Evolutionary conservation across 2,113 vertebrate genomes (phyloP).

Genomic region (Callithrix jacchus): DNA sequence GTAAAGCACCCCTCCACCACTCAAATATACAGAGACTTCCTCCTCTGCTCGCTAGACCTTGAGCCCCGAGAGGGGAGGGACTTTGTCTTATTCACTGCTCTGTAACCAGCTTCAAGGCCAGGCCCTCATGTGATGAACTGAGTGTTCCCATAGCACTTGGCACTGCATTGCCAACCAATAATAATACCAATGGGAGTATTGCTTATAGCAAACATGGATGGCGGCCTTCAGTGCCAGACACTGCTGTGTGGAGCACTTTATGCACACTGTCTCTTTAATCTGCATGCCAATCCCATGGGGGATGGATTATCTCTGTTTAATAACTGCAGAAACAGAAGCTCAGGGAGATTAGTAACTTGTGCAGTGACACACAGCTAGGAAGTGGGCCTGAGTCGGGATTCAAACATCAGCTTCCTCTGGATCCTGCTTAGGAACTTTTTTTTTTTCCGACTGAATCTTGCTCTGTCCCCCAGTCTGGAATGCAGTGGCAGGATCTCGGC

Average conservation of each 20-base stretch:
- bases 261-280: not conserved
- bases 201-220: not conserved
- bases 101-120: not conserved
- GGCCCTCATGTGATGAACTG: not conserved
- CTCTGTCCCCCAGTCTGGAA: too few species aligned
- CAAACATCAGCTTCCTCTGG: not conserved
- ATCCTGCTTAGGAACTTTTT: slow-evolving; percentile 13
- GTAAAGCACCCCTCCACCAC: not conserved
- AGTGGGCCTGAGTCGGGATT: not conserved
- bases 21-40: not conserved
- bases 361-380: not conserved
- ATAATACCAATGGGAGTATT: not conserved
- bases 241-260: not conserved
- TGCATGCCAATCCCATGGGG: not conserved
- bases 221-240: not conserved
- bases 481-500: too few species aligned
- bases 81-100: not conserved
- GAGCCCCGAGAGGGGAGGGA: not conserved
- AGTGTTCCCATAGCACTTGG: not conserved
- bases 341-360: slow-evolving; percentile 6
- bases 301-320: not conserved
- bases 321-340: not conserved
- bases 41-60: not conserved
- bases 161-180: not conserved
- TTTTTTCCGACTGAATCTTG: too few species aligned